phyloP scores from a whole-genome alignment of 2,113 vertebrate species.

The Neodontobutis hainanensis region DNA sequence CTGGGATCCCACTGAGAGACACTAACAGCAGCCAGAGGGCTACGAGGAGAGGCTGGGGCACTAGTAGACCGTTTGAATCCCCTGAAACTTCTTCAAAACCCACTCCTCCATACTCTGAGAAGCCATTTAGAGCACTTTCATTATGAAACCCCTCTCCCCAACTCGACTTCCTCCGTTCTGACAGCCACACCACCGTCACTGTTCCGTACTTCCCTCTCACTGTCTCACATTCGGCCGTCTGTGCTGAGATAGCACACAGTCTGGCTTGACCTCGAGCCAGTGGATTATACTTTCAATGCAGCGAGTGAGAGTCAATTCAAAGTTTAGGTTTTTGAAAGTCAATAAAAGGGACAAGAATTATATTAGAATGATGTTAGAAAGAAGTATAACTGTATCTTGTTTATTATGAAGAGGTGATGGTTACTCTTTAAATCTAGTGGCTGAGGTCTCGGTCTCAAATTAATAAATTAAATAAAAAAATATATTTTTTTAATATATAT shows the following conservation, averaged over 20 bases:
- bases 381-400: background rate
- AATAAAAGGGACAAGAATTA: background rate
- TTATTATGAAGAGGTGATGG: too few relatives aligned
- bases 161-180: conserved; percentile 21
- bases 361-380: conserved; percentile 1
- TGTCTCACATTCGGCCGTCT: conserved; percentile 50
- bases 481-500: too few relatives aligned
- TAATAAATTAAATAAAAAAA: too few relatives aligned
- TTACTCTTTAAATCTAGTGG: too few relatives aligned
- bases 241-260: conserved; percentile 44
- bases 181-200: background rate
- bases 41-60: conserved; percentile 34
- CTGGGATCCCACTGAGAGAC: conserved; percentile 51
- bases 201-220: conserved; percentile 1
- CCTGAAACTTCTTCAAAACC: conserved; percentile 54
- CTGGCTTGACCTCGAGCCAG: conserved; percentile 34
- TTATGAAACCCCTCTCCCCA: conserved; percentile 57
- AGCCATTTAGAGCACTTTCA: conserved; percentile 65
- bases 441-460: too few relatives aligned
- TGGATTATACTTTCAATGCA: conserved; percentile 42
- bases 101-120: conserved; percentile 40
- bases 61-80: conserved; percentile 47
- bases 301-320: conserved; percentile 15
- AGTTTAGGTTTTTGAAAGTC: conserved; percentile 12
- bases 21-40: conserved; percentile 43